Conservation (phyloP, 2,888 invertebrate species). For the Lissocephala sabroskyi region DNA sequence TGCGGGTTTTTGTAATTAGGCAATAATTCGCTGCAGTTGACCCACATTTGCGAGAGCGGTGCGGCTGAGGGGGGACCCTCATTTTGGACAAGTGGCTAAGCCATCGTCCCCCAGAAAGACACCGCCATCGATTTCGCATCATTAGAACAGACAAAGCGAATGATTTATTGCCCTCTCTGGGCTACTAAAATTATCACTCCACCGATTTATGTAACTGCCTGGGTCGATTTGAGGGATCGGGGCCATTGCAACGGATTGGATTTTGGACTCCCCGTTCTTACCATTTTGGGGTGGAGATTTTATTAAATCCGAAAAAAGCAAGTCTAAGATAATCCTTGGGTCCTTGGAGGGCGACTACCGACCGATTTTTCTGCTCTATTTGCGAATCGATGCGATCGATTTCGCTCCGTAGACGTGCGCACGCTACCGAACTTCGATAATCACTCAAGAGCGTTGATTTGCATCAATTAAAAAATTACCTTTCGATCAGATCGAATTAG, state of each 20-base stretch:
- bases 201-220: constrained; percentile 5
- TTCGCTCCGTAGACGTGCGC: constrained; percentile 36
- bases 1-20: constrained; percentile 18
- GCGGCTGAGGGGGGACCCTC: too few species aligned
- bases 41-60: too few species aligned
- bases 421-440: constrained; percentile 59
- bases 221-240: too few species aligned
- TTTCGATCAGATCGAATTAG: constrained; percentile 61
- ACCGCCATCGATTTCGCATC: constrained; percentile 14
- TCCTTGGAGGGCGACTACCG: too few species aligned
- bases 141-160: constrained; percentile 25
- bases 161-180: constrained; percentile 33
- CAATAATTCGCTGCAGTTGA: constrained; percentile 21
- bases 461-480: constrained; percentile 65
- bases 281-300: too few species aligned
- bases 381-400: too few species aligned
- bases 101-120: constrained; percentile 47
- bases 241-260: too few species aligned
- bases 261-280: constrained; percentile 20
- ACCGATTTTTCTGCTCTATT: too few species aligned
- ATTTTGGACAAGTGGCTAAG: constrained; percentile 8
- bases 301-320: too few species aligned
- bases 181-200: constrained; percentile 6
- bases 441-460: constrained; percentile 60
- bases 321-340: constrained; percentile 2